Percentiles rank a stretch among this genome's conserved stretches.
These are phyloP conservation scores for Tangara arthus DNA, from an alignment of 2,797 vertebrate species.

Conservation along the genomic window DNA sequence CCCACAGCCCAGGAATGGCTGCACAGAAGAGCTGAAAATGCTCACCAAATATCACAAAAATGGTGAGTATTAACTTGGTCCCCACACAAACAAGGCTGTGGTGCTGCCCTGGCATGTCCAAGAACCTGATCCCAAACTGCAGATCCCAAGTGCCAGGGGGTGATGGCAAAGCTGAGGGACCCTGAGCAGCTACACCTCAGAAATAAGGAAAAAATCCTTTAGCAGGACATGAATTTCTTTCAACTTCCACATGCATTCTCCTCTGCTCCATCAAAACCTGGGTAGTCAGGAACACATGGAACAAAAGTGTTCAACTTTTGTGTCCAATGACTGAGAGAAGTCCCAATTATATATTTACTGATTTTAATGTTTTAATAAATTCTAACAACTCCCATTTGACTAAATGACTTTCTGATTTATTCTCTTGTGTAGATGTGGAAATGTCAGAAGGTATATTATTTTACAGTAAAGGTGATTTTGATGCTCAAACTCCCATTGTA, in stretches of 20 bases:
- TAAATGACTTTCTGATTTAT: background rate
- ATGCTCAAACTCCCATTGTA: background rate
- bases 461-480: background rate
- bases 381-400: background rate
- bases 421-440: background rate
- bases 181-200: background rate
- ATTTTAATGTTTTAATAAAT: background rate
- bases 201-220: background rate
- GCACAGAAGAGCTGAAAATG: background rate
- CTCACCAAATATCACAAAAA: background rate
- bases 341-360: background rate
- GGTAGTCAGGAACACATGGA: background rate
- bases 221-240: background rate
- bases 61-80: background rate
- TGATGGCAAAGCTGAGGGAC: background rate
- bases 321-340: background rate
- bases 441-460: background rate
- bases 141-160: background rate
- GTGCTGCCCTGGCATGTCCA: background rate
- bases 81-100: background rate
- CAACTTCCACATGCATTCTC: background rate
- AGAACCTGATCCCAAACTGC: background rate
- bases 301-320: background rate
- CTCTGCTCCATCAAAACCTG: background rate
- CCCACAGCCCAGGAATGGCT: background rate